A percentile compares a stretch with the other conserved stretches of the same genome.
Conservation (phyloP, 2,797 vertebrate species). For the Protonibea diacanthus region DNA sequence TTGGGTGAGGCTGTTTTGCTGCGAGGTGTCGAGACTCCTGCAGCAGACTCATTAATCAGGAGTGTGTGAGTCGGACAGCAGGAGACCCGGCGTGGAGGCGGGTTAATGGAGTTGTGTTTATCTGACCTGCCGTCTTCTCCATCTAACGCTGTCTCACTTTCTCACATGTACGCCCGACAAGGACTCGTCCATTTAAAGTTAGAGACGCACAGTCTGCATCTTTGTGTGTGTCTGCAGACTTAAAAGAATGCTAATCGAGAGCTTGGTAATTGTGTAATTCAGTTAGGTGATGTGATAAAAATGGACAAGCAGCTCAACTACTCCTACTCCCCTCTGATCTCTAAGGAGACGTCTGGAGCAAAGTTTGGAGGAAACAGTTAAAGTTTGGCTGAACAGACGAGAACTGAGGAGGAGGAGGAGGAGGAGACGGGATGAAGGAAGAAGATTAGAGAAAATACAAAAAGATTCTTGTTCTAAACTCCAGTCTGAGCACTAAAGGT, state of each 20-base stretch:
- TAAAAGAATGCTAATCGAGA: slow-evolving; percentile 73
- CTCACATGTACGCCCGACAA: slow-evolving; percentile 26
- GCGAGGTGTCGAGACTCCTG: slow-evolving; percentile 59
- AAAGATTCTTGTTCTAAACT: background rate
- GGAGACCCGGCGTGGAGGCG: slow-evolving; percentile 58
- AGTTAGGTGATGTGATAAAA: slow-evolving; percentile 50
- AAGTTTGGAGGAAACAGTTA: slow-evolving; percentile 15
- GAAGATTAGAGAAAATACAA: slow-evolving; percentile 30
- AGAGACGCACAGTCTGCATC: background rate
- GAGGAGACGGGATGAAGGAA: background rate
- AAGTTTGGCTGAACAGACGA: slow-evolving; percentile 20
- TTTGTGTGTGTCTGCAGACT: slow-evolving; percentile 27
- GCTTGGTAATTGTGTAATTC: slow-evolving; percentile 49
- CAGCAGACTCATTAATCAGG: slow-evolving; percentile 82
- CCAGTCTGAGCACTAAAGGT: background rate
- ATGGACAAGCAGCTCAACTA: slow-evolving; percentile 35
- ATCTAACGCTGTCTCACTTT: slow-evolving; percentile 27
- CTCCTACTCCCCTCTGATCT: slow-evolving; percentile 19
- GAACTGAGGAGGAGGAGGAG: background rate
- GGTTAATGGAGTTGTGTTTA: slow-evolving; percentile 80
- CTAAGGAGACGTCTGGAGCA: slow-evolving; percentile 13
- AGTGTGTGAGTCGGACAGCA: slow-evolving; percentile 61
- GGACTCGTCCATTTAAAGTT: slow-evolving; percentile 70
- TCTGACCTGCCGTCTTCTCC: slow-evolving; percentile 62
- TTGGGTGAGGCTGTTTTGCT: slow-evolving; percentile 35